Conservation (phyloP, 2,888 invertebrate genomes). For the Plebejus melissa region DNA sequence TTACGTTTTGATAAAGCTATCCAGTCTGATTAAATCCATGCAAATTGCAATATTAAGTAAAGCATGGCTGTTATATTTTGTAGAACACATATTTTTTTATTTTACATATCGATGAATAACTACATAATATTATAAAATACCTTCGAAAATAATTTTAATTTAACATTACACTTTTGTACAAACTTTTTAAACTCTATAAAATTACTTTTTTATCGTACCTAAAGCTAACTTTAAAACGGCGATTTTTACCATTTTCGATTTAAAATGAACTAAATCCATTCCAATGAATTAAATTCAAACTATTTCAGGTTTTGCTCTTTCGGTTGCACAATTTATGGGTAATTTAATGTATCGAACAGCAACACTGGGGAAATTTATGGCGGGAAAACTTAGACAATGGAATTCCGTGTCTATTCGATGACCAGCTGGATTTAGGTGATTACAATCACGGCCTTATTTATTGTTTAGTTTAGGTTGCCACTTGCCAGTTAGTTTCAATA, state of each 20-base stretch:
- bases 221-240: background rate
- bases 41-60: no score
- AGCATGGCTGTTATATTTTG: no score
- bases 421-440: conserved; percentile 26
- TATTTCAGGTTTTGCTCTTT: background rate
- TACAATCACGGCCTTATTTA: conserved; percentile 16
- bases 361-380: conserved; percentile 53
- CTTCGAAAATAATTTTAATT: background rate
- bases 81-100: no score
- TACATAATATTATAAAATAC: background rate
- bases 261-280: background rate
- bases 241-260: background rate
- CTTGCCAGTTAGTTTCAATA: background rate
- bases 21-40: no score
- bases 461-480: conserved; percentile 35
- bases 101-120: background rate
- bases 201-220: background rate
- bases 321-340: conserved; percentile 18
- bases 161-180: background rate
- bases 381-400: conserved; percentile 56
- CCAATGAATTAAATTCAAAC: conserved; percentile 14
- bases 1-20: no score
- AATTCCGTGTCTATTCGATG: conserved; percentile 50
- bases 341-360: conserved; percentile 15
- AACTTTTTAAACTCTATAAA: background rate